Percentiles rank a stretch among this genome's conserved stretches.
phyloP scores from a whole-genome alignment of 2,113 vertebrate species.

The Bambusicola thoracicus region DNA sequence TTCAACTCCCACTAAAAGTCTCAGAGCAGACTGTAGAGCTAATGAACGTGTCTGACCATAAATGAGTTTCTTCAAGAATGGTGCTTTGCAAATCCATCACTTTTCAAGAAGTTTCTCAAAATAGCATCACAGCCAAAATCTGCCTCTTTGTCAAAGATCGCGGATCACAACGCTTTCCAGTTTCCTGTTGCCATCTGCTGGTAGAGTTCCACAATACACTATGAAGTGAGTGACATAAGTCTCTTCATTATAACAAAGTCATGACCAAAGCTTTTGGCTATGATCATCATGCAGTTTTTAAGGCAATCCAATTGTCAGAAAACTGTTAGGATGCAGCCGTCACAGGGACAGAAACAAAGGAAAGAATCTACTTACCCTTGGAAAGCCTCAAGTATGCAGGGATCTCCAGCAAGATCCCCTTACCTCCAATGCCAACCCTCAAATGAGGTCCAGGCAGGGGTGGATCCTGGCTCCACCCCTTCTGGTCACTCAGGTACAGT shows the following conservation, averaged over 20 bases:
- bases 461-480: too few relatives aligned
- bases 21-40: neutral
- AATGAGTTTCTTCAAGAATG: neutral
- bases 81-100: neutral
- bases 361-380: too few relatives aligned
- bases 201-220: conserved; percentile 16
- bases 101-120: neutral
- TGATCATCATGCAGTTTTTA: neutral
- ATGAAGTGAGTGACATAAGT: neutral
- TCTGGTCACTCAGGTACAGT: too few relatives aligned
- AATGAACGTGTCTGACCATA: neutral
- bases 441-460: too few relatives aligned
- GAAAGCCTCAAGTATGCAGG: too few relatives aligned
- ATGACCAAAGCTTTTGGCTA: neutral
- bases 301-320: neutral
- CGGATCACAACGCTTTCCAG: neutral
- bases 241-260: neutral
- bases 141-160: neutral
- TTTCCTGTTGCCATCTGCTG: conserved; percentile 66
- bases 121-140: neutral
- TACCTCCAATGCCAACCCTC: too few relatives aligned
- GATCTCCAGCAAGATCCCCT: too few relatives aligned
- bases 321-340: neutral
- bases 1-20: neutral
- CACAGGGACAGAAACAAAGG: too few relatives aligned